phyloP scores from a whole-genome alignment of 92 coral and sea anemone species.

The Porites lobata region DNA sequence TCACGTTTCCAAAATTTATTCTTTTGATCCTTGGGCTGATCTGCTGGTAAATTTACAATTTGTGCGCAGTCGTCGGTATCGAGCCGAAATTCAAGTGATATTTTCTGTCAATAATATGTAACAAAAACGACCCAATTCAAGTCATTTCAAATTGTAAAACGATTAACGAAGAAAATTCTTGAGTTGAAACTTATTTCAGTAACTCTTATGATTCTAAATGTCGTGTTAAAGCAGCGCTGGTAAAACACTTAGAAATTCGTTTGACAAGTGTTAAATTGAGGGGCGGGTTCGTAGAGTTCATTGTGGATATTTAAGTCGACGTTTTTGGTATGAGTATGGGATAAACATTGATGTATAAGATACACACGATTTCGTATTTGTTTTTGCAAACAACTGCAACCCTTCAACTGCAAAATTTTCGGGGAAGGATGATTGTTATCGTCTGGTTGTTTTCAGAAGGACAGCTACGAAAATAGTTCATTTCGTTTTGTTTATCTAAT shows the following conservation, averaged over 20 bases:
- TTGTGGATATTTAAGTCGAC: constrained; percentile 4
- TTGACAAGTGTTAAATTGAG: constrained; percentile 40
- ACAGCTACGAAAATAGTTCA: neutral
- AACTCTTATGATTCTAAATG: neutral
- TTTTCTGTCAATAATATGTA: neutral
- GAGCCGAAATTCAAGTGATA: neutral
- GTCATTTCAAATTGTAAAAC: neutral
- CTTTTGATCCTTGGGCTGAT: neutral
- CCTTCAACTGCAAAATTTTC: neutral
- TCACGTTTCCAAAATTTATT: neutral
- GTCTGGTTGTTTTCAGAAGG: neutral
- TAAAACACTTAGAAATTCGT: constrained; percentile 25
- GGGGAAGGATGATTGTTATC: neutral
- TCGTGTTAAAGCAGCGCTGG: neutral
- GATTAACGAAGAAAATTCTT: neutral
- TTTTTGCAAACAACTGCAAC: neutral
- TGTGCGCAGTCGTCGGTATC: neutral
- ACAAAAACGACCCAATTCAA: neutral
- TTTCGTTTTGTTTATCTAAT: constrained; percentile 28
- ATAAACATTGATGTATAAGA: constrained; percentile 16
- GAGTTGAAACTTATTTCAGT: neutral
- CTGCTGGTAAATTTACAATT: neutral
- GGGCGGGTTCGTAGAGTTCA: constrained; percentile 16
- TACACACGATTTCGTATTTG: neutral
- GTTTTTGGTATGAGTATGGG: neutral